phyloP scores from a whole-genome alignment of 30 jellyfish, hydroid and myxozoan species.

The Aurelia sp. region DNA sequence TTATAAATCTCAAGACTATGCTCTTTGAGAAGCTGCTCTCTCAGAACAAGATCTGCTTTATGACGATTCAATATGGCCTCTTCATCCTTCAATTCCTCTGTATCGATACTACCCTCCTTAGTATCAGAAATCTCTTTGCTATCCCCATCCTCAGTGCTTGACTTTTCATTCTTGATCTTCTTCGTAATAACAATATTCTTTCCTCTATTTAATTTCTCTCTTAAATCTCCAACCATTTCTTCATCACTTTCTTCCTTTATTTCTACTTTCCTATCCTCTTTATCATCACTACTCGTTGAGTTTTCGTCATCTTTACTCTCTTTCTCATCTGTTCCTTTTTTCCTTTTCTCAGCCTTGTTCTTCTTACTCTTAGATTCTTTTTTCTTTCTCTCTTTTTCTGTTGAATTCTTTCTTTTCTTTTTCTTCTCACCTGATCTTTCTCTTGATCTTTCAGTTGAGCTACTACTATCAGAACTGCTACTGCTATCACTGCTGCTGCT shows the following conservation, averaged over 20 bases:
- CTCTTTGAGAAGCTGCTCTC: conserved; percentile 81
- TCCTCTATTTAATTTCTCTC: conserved; percentile 79
- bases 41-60: conserved; percentile 66
- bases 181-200: conserved; percentile 76
- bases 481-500: conserved; percentile 7
- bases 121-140: not conserved
- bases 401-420: not conserved
- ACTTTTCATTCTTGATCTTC: conserved; percentile 47
- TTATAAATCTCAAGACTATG: conserved; percentile 75
- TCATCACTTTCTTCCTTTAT: conserved; percentile 36
- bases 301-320: not conserved
- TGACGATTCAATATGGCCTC: conserved; percentile 50
- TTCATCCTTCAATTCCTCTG: conserved; percentile 29
- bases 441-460: not conserved
- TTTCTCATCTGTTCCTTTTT: not conserved
- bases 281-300: not conserved
- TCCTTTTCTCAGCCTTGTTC: not conserved
- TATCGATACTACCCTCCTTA: not conserved
- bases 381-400: not conserved
- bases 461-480: conserved; percentile 1
- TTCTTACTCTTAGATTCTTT: conserved; percentile 21
- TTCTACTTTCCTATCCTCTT: conserved; percentile 72
- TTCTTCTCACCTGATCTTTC: too few relatives aligned
- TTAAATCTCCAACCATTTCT: conserved; percentile 66
- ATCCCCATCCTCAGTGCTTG: not conserved